Evolutionary conservation across 2,113 vertebrate species (phyloP), one percentile per base, ranked within the genome.

Genomic region (Hirundichthys speculiger): DNA sequence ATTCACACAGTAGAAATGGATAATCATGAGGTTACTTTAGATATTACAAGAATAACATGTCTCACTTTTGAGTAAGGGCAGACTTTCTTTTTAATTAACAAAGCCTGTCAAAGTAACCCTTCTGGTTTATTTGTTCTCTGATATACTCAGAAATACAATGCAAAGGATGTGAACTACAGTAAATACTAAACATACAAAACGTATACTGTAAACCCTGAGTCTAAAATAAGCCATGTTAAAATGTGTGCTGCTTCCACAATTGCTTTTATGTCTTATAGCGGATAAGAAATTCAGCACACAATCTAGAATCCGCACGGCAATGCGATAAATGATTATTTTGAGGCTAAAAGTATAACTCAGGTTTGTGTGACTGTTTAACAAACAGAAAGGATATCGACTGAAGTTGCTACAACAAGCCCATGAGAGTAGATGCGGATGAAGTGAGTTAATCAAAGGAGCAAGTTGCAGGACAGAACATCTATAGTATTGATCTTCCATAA

Each of bases 371-470:
- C 76, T 80, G 64, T 84, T 84, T 86, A 79, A 81, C 77, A 82
- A 81, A 79, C 58, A 84, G 64, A 78, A 58, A 60, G 56, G 47
- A 18, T 82, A 85, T 84, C 56, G 85, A 89, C 82, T 68, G 50
- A 16, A 34, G 69, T 71, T 25, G 77, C 70, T 64, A 79, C 86
- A 85, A 80, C 65, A 82, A 84, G 49, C 81, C 79, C 67, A 24
- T 54, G 82, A 85, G 82, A 84, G 80, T 64, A 74, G 69, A 75
- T 74, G 69, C 47, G 56, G 88, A 90, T 87, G 77, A 87, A 86
- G 80, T 64, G 73, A 91, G 84, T 92, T 90, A 88, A 92, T 92
- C 88, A 92, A 77, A 84, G 59, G 64, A 83, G 72, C 82, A 77
- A 77, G 83, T 67, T 82, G 76, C 43, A 45, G n/a, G 86, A 88